Evolutionary conservation across 2,797 vertebrate species (phyloP).

Genomic region (Muraenolepis orangiensis): DNA sequence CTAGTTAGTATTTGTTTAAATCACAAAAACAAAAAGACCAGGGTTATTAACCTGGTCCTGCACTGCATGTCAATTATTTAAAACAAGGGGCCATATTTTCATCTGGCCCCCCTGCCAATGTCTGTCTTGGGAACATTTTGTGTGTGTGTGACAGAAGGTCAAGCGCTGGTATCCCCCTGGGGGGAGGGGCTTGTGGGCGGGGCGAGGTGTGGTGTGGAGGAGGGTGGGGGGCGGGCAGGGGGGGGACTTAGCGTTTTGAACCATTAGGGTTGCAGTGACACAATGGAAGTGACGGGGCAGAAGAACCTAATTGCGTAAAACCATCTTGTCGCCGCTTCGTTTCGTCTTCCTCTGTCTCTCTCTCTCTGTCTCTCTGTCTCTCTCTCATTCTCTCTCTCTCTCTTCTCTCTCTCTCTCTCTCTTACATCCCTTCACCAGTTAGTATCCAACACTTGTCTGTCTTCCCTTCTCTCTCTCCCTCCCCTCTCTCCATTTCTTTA

Average conservation of each 20-base stretch:
- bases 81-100: not conserved
- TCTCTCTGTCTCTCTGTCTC: conserved; percentile 2
- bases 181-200: conserved; percentile 1
- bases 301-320: conserved; percentile 63
- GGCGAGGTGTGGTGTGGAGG: conserved; percentile 29
- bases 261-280: conserved; percentile 61
- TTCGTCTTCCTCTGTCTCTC: conserved; percentile 13
- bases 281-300: conserved; percentile 68
- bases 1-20: no score
- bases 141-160: conserved; percentile 42
- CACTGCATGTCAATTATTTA: no score
- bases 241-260: conserved; percentile 20
- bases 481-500: not conserved
- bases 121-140: not conserved
- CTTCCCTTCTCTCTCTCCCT: conserved; percentile 7
- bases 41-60: no score
- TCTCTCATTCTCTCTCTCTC: not conserved
- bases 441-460: not conserved
- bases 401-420: conserved; percentile 9
- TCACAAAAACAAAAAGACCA: no score
- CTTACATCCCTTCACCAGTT: conserved; percentile 36
- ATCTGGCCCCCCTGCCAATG: no score
- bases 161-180: conserved; percentile 48
- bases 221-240: conserved; percentile 51
- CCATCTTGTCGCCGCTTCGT: conserved; percentile 45